Base-by-base conservation (phyloP, 2,888 invertebrate species). In the Alsophila aescularia region DNA sequence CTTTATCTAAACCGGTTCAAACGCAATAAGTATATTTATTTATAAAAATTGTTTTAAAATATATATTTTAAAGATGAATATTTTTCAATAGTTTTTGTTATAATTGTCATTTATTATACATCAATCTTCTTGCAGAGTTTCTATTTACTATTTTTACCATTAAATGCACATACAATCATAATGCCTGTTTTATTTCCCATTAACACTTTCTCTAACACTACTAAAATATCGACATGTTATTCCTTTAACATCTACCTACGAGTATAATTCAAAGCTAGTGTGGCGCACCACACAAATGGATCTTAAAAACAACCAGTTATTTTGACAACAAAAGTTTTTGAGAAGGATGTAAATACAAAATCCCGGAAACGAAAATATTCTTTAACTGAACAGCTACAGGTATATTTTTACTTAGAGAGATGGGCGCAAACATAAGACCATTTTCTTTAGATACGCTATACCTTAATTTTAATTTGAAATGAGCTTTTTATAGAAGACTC, bases 391-490 rank as follows among this genome's bases (percentile, higher is more conserved):
- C 6, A 54, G 1, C 0, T 18, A 71, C 86, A 61, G 77, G 79
- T 63, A 45, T 48, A 56, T 59, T 84, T 82, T 75, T 54, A 47
- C 52, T 42, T 65, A 59, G 16, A 35, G n/a, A 12, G 2, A 6
- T 34, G 6, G 35, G 54, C 65, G 67, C 70, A 81, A 78, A 80
- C 80, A 75, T 72, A 73, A 74, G 75, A 77, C 77, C 71, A 62
- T 83, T 75, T 80, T 77, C 79, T 77, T 82, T 76, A 74, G 83
- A 77, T 77, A 82, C 76, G 83, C 82, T 86, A 90, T 87, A 87
- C 87, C 88, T 90, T 89, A 90, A 90, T 91, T 90, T 91, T 90
- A 91, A 91, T 91, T 90, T 87, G 76, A 79, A 88, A 90, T 88
- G 84, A 88, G 86, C 83, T 91, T 91, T 91, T 90, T 90, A 89